Evolutionary conservation across 2,797 vertebrate genomes (phyloP).

Genomic region (Syngnathus rostellatus): DNA sequence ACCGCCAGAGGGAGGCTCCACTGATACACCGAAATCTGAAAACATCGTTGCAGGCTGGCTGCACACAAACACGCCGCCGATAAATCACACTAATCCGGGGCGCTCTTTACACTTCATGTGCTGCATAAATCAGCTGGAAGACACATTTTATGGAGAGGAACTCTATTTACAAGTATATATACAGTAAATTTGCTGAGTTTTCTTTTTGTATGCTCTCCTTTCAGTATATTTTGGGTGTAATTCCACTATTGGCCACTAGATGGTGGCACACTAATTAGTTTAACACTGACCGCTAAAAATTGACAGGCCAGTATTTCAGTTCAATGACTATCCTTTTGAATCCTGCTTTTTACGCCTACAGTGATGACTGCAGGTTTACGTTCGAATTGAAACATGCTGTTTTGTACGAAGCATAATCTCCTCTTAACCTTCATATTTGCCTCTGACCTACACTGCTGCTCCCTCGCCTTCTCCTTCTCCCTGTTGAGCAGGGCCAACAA

Average conservation of each 20-base stretch:
- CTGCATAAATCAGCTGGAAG: not conserved
- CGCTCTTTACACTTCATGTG: not conserved
- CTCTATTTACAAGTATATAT: not conserved
- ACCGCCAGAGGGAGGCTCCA: slow-evolving; percentile 49
- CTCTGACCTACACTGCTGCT: slow-evolving; percentile 21
- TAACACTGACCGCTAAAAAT: too few relatives aligned
- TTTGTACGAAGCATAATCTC: slow-evolving; percentile 27
- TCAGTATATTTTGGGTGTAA: too few relatives aligned
- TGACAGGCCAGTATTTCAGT: too few relatives aligned
- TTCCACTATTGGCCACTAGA: not conserved
- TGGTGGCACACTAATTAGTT: not conserved
- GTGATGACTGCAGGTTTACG: too few relatives aligned
- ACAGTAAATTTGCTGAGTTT: too few relatives aligned
- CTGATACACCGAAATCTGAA: slow-evolving; percentile 32
- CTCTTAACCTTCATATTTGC: slow-evolving; percentile 26
- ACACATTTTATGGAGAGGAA: not conserved
- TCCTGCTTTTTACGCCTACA: too few relatives aligned
- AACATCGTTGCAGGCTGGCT: slow-evolving; percentile 31
- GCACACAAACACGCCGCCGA: slow-evolving; percentile 16
- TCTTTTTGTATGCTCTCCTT: too few relatives aligned
- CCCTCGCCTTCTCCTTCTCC: slow-evolving; percentile 8
- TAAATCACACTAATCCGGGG: slow-evolving; percentile 24
- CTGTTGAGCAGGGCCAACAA: slow-evolving; percentile 11
- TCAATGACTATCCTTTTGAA: too few relatives aligned
- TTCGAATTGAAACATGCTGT: not conserved